These are phyloP conservation scores for Hippocampus guttulatus DNA, from an alignment of 2,113 vertebrate species.

Conservation along the genomic window DNA sequence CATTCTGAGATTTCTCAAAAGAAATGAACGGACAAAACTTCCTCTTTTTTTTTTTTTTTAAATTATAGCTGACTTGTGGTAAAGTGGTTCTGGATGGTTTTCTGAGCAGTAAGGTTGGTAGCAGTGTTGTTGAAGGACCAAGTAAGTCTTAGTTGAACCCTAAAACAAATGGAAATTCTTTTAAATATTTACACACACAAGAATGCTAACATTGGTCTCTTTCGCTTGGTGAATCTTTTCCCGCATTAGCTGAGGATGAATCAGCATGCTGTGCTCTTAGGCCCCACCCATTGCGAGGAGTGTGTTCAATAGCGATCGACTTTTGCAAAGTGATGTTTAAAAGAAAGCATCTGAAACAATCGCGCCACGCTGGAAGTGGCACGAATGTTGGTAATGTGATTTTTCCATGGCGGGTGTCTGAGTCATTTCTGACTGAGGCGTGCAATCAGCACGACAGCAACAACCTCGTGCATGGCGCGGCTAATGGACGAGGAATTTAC, in stretches of 20 bases:
- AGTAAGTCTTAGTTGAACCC: not conserved
- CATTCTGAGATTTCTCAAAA: not conserved
- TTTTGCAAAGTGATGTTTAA: slow-evolving; percentile 1
- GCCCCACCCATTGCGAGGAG: not conserved
- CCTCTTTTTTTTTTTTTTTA: not conserved
- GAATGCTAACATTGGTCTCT: slow-evolving; percentile 14
- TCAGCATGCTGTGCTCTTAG: not conserved
- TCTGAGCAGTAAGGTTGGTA: not conserved
- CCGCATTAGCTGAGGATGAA: slow-evolving; percentile 18
- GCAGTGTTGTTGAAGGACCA: not conserved
- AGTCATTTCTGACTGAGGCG: slow-evolving; percentile 28
- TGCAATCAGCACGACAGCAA: slow-evolving; percentile 27
- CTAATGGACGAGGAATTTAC: slow-evolving; percentile 8
- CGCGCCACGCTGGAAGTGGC: slow-evolving; percentile 14
- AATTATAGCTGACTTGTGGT: not conserved
- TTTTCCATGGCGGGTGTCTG: slow-evolving; percentile 16
- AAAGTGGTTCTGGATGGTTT: too few relatives aligned
- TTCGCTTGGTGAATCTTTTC: not conserved
- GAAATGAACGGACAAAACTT: not conserved
- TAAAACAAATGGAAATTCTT: slow-evolving; percentile 3
- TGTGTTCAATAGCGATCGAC: not conserved
- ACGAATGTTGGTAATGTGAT: slow-evolving; percentile 16
- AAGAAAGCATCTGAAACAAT: slow-evolving; percentile 31
- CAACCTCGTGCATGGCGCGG: slow-evolving; percentile 11
- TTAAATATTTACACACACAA: slow-evolving; percentile 48